A percentile compares a stretch with the other conserved stretches of the same genome.
phyloP scores from a whole-genome alignment of 2,888 invertebrate species.

The Eristalis arbustorum region DNA sequence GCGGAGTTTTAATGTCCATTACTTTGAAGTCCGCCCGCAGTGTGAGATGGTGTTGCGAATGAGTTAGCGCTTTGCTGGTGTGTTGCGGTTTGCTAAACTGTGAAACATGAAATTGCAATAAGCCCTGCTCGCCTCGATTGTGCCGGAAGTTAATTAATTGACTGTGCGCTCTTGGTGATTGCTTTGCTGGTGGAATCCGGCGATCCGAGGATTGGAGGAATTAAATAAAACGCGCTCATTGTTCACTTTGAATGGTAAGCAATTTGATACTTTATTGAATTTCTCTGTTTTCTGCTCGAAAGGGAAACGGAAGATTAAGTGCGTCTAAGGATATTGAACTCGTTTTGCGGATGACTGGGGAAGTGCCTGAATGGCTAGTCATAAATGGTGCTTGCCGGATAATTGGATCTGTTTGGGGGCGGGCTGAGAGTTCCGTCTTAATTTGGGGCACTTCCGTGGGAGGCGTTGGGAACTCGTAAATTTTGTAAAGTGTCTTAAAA shows the following conservation, averaged over 20 bases:
- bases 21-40: slow-evolving; percentile 14
- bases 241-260: slow-evolving; percentile 6
- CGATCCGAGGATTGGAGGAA: not conserved
- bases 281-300: not conserved
- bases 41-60: not conserved
- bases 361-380: not conserved
- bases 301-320: not conserved
- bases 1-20: slow-evolving; percentile 54
- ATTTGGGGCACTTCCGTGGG: not conserved
- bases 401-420: not conserved
- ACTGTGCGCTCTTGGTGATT: slow-evolving; percentile 8
- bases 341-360: not conserved
- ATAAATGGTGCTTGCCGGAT: not conserved
- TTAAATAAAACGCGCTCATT: slow-evolving; percentile 1
- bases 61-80: slow-evolving; percentile 15
- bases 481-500: not conserved
- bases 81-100: slow-evolving; percentile 9
- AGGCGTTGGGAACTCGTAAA: not conserved
- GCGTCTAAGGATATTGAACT: not conserved
- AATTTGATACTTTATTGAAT: slow-evolving; percentile 2
- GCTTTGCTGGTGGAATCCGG: not conserved
- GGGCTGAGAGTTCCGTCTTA: not conserved
- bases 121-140: slow-evolving; percentile 11
- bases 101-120: slow-evolving; percentile 47
- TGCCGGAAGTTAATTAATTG: slow-evolving; percentile 46